Evolutionary conservation across 2,888 invertebrate genomes (phyloP).

Genomic region (Macropis europaea): DNA sequence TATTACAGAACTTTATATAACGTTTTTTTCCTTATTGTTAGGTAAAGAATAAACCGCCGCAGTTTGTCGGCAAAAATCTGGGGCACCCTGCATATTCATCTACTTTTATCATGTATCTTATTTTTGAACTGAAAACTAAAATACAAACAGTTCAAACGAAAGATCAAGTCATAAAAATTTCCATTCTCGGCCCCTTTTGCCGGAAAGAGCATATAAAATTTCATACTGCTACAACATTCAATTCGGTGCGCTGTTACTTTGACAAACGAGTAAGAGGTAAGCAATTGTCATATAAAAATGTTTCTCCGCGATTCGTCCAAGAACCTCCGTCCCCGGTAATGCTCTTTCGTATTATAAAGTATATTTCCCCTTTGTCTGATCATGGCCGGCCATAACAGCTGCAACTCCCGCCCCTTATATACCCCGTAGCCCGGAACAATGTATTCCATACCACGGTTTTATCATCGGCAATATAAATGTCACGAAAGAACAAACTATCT

Average conservation of each 20-base stretch:
- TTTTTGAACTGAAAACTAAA: too few relatives aligned
- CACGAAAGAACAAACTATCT: slow-evolving; percentile 22
- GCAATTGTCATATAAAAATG: not conserved
- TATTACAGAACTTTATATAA: too few relatives aligned
- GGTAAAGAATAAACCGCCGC: too few relatives aligned
- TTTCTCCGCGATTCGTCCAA: not conserved
- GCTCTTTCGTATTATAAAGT: slow-evolving; percentile 29
- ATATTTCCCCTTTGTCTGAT: slow-evolving; percentile 32
- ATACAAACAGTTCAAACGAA: too few relatives aligned
- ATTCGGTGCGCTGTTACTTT: not conserved
- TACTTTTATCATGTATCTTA: too few relatives aligned
- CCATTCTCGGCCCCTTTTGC: too few relatives aligned
- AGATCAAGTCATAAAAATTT: too few relatives aligned
- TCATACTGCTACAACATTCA: too few relatives aligned
- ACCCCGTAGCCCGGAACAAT: not conserved
- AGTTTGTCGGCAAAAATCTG: too few relatives aligned
- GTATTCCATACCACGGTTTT: slow-evolving; percentile 14
- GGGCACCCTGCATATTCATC: too few relatives aligned
- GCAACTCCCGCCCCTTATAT: not conserved
- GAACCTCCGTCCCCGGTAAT: slow-evolving; percentile 22
- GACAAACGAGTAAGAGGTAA: not conserved
- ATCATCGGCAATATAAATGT: slow-evolving; percentile 33
- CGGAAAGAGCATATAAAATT: too few relatives aligned
- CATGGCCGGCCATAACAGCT: slow-evolving; percentile 12
- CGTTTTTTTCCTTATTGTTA: too few relatives aligned